These are phyloP conservation scores for Xenus cinereus DNA, from an alignment of 2,113 vertebrate species.

Conservation along the genomic window DNA sequence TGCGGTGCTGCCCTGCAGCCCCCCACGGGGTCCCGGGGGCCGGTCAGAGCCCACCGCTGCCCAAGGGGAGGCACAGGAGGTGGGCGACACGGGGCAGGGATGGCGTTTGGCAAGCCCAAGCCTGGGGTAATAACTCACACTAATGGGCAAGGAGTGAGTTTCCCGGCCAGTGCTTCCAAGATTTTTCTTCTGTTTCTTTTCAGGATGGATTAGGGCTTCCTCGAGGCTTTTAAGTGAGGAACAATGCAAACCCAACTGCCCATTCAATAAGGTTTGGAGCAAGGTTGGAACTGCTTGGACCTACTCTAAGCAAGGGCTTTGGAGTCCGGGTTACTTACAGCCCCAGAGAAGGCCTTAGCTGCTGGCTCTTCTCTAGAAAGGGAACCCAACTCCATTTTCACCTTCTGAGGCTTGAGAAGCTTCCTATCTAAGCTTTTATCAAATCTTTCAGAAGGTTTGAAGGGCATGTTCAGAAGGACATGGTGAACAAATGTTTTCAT, in stretches of 20 bases:
- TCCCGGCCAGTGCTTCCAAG: background rate
- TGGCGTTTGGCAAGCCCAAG: background rate
- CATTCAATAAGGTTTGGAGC: background rate
- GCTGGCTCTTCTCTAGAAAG: background rate
- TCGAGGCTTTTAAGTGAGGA: background rate
- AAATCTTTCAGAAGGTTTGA: background rate
- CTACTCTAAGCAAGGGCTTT: background rate
- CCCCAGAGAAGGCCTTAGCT: background rate
- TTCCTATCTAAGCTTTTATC: background rate
- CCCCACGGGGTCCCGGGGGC: fast-evolving
- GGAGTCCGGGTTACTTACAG: background rate
- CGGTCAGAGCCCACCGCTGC: fast-evolving
- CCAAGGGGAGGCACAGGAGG: background rate
- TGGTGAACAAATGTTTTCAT: background rate
- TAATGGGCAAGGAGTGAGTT: background rate
- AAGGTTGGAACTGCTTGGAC: background rate
- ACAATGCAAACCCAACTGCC: background rate
- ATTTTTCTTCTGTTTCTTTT: background rate
- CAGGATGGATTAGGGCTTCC: background rate
- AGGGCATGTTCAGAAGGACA: too few species aligned
- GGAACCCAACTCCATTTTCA: background rate
- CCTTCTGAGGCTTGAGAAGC: background rate
- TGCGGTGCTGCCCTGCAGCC: background rate
- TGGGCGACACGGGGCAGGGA: background rate
- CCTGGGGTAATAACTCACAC: background rate